Evolutionary conservation across 1,140 invertebrate species (phyloP).

Genomic region (Chironomus tepperi): DNA sequence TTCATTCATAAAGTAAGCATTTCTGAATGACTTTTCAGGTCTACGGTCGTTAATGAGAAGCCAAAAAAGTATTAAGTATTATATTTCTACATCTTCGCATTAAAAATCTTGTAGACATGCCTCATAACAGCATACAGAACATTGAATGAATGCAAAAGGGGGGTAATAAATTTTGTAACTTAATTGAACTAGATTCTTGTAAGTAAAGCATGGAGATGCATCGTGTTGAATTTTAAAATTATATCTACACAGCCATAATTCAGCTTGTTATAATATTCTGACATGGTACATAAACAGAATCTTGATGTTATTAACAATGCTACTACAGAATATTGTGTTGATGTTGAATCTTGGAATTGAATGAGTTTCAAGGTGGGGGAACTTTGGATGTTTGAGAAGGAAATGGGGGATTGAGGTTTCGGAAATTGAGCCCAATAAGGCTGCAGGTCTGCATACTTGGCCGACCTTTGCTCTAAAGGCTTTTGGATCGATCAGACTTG

Average conservation of each 20-base stretch:
- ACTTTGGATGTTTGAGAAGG: too few species aligned
- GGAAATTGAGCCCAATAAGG: too few species aligned
- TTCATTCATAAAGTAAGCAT: too few species aligned
- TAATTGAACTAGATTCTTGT: slow-evolving; percentile 1
- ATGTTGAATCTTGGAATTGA: too few species aligned
- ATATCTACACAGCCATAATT: background rate
- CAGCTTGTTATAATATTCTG: background rate
- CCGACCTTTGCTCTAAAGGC: too few species aligned
- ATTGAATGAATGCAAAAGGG: background rate
- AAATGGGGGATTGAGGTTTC: too few species aligned
- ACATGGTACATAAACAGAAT: background rate
- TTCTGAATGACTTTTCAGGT: background rate
- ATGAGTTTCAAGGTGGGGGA: too few species aligned
- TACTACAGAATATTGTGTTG: background rate
- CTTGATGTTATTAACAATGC: background rate
- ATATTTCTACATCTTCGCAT: too few species aligned
- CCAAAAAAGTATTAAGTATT: background rate
- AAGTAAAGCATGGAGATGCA: background rate
- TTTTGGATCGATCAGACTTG: too few species aligned
- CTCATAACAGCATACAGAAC: too few species aligned
- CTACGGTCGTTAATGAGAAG: background rate
- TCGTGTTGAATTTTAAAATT: background rate
- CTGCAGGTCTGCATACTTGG: too few species aligned
- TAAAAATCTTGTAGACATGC: too few species aligned
- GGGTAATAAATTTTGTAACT: background rate